These are phyloP conservation scores for Smithornis capensis DNA, from an alignment of 2,113 vertebrate species.

Conservation along the genomic window DNA sequence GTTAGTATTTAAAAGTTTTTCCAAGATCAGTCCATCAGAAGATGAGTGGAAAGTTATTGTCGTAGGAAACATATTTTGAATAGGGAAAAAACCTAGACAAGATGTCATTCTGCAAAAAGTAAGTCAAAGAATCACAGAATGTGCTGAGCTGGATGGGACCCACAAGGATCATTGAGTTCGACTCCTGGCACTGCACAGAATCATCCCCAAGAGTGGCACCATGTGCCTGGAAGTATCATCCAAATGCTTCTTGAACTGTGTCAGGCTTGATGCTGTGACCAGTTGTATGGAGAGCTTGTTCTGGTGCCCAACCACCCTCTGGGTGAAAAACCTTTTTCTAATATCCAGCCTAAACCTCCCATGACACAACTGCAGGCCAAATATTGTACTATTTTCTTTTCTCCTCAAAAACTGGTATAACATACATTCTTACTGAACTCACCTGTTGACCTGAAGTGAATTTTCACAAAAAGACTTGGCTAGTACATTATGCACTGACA, in stretches of 20 bases:
- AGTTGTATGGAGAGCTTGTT: background rate
- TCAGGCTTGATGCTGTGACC: background rate
- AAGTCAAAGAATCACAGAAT: background rate
- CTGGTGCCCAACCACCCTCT: background rate
- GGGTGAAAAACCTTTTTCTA: background rate
- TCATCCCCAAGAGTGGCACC: background rate
- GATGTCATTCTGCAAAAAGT: background rate
- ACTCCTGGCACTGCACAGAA: background rate
- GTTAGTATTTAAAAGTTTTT: background rate
- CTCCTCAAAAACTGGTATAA: background rate
- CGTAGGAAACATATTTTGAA: background rate
- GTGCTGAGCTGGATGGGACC: background rate
- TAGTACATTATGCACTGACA: background rate
- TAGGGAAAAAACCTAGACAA: background rate
- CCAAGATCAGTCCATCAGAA: background rate
- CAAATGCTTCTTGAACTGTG: background rate
- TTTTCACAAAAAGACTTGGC: background rate
- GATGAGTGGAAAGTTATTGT: background rate
- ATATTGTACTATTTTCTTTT: background rate
- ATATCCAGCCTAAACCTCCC: background rate
- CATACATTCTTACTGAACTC: fast-evolving
- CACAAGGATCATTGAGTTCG: background rate
- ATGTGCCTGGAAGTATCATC: background rate
- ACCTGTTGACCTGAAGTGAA: background rate
- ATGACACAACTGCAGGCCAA: background rate